Conservation (phyloP, 2,113 vertebrate genomes). For the Butorides virescens region DNA sequence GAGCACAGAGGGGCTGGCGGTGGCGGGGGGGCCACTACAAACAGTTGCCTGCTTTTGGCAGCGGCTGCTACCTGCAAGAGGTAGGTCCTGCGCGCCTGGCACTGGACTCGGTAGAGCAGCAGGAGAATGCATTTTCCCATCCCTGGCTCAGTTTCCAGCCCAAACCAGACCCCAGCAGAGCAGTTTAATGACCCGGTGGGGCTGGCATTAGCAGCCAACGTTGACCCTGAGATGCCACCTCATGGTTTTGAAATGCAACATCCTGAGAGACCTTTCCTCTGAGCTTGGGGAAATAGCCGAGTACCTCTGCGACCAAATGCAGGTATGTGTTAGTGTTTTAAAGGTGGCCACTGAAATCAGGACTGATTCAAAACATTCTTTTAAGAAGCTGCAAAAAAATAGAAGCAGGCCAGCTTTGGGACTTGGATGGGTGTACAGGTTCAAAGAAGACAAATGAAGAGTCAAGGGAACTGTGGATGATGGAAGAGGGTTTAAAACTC, state of each 20-base stretch:
- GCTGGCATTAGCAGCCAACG: background rate
- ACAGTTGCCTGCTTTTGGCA: background rate
- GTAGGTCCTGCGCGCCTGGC: background rate
- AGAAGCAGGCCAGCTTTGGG: background rate
- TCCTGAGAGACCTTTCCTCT: background rate
- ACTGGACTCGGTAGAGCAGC: background rate
- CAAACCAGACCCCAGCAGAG: background rate
- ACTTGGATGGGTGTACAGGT: background rate
- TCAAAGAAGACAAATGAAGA: background rate
- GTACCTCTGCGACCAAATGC: rapidly evolving
- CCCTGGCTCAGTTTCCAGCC: background rate
- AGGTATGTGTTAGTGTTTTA: background rate
- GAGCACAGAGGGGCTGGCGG: background rate
- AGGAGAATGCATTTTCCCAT: rapidly evolving
- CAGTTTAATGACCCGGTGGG: rapidly evolving
- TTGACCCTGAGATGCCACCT: background rate
- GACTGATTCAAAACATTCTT: background rate
- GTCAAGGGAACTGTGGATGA: background rate
- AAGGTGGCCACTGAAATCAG: background rate
- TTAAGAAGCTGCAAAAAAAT: background rate
- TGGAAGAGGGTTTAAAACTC: background rate
- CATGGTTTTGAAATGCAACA: background rate
- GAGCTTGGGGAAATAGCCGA: rapidly evolving
- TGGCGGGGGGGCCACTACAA: background rate
- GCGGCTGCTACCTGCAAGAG: background rate